phyloP scores from a whole-genome alignment of 2,113 vertebrate genomes.

The Periophthalmodon schlosseri region DNA sequence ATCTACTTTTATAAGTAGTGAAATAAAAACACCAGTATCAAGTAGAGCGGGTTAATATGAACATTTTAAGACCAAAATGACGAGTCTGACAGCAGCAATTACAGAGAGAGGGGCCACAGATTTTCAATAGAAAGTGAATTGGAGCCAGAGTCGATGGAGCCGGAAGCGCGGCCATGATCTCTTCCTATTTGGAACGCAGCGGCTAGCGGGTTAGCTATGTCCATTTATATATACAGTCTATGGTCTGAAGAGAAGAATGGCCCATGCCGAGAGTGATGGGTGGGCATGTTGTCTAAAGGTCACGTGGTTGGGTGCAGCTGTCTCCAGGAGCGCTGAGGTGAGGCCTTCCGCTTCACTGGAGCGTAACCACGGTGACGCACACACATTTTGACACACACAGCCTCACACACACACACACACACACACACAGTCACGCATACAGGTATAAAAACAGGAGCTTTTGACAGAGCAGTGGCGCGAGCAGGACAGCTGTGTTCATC shows the following conservation, averaged over 20 bases:
- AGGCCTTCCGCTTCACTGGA: conserved; percentile 78
- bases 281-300: conserved; percentile 69
- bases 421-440: conserved; percentile 54
- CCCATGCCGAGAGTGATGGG: conserved; percentile 61
- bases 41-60: too few species aligned
- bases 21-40: too few species aligned
- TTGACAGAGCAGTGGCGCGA: conserved; percentile 64
- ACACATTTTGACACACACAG: conserved; percentile 40
- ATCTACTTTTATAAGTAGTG: too few species aligned
- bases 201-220: too few species aligned
- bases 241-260: conserved; percentile 53
- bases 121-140: too few species aligned
- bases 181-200: too few species aligned
- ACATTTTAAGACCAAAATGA: too few species aligned
- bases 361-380: conserved; percentile 68
- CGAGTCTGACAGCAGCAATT: too few species aligned
- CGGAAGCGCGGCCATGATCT: too few species aligned
- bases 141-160: too few species aligned
- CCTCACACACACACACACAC: conserved; percentile 48
- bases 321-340: conserved; percentile 79
- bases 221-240: too few species aligned
- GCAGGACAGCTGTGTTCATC: conserved; percentile 78
- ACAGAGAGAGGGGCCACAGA: too few species aligned
- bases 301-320: conserved; percentile 81
- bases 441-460: conserved; percentile 66